Evolutionary conservation across 2,888 invertebrate genomes (phyloP), one percentile per base, ranked within the genome.

Genomic region (Phaedon cochleariae): DNA sequence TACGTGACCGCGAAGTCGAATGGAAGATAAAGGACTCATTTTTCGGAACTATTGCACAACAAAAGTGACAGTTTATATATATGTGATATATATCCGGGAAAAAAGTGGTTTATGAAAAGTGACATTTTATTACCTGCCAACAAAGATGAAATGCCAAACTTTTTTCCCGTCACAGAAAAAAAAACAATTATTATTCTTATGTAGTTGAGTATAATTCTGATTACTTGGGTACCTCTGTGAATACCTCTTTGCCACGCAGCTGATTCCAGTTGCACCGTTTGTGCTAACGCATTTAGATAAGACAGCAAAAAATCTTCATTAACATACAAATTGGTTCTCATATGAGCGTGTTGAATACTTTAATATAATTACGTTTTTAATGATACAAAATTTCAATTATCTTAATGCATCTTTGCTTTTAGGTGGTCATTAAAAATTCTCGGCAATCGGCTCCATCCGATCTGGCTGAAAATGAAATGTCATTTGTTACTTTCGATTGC

Each of bases 291-390:
- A 55, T 37, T 41, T 41, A 55, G 55, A 55, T 55, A 41, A 34
- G 20, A 54, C n/a, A 54, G 22, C 20, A 54, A 54, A 55, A 55
- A 55, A 21, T 37, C 34, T 41, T 55, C 55, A 55, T 55, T 55
- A 37, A 55, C 55, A 55, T 55, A 55, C 55, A 55, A 55, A 55
- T 55, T 55, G 55, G 37, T 55, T 55, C 37, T 55, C 55, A 34
- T 34, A 55, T 26, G 41, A 55, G 55, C 55, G 55, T 55, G 55
- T 55, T 55, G 55, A 55, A 55, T 55, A 55, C 55, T 55, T 55
- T 55, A 55, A 55, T 55, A 37, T 41, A 55, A 55, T 55, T 55
- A 41, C 21, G 41, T 55, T 55, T 55, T 55, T 55, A 55, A 55
- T 55, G 55, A 55, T 55, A 55, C 55, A 20, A 34, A 55, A 55